These are phyloP conservation scores for Drosophila falleni DNA, from an alignment of 2,888 invertebrate species.

Conservation along the genomic window DNA sequence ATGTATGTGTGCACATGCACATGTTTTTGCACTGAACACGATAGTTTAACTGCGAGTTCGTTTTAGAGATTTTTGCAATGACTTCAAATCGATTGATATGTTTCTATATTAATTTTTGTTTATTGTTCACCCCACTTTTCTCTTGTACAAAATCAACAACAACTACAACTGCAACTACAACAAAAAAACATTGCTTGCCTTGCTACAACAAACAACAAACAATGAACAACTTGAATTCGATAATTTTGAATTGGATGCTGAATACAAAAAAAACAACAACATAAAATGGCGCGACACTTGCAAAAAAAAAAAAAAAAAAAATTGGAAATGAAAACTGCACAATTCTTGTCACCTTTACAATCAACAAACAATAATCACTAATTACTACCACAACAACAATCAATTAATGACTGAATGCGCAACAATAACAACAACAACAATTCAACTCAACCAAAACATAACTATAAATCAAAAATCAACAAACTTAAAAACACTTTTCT, in stretches of 20 bases:
- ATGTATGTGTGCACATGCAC: constrained; percentile 23
- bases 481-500: constrained; percentile 24
- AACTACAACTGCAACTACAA: constrained; percentile 40
- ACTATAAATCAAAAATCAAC: constrained; percentile 33
- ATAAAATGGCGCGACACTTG: constrained; percentile 35
- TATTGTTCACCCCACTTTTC: constrained; percentile 49
- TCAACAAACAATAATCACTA: constrained; percentile 24
- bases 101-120: constrained; percentile 59
- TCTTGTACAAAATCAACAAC: constrained; percentile 38
- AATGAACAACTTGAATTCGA: constrained; percentile 49
- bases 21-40: constrained; percentile 33
- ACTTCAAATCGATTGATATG: constrained; percentile 62
- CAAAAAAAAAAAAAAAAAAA: constrained; percentile 18
- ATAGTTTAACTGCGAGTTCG: constrained; percentile 21
- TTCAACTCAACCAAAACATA: constrained; percentile 36
- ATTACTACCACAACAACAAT: constrained; percentile 20
- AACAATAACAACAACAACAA: constrained; percentile 39
- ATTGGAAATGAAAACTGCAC: constrained; percentile 55
- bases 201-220: constrained; percentile 61
- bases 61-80: constrained; percentile 48
- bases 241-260: constrained; percentile 48
- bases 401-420: constrained; percentile 58
- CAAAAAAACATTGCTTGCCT: constrained; percentile 66
- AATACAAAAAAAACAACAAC: constrained; percentile 2
- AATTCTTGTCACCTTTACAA: constrained; percentile 35